Percentiles rank a stretch among this genome's conserved stretches.
Conservation (phyloP, 2,113 vertebrate species). For the Capreolus pygargus region DNA sequence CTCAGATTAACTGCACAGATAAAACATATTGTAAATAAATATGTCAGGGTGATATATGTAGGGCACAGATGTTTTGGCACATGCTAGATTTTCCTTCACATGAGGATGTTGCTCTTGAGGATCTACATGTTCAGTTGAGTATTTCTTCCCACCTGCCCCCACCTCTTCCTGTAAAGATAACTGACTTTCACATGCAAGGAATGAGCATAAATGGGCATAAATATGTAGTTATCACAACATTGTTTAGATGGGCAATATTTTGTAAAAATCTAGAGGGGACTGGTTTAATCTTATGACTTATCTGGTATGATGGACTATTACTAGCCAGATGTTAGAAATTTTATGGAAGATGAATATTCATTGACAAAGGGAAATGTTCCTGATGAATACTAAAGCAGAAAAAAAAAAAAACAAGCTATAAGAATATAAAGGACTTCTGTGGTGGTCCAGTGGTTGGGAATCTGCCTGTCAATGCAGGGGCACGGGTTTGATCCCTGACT, state of each 20-base stretch:
- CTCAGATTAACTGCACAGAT: background rate
- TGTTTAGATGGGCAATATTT: constrained; percentile 28
- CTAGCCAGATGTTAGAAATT: background rate
- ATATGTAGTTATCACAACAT: background rate
- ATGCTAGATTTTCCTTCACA: background rate
- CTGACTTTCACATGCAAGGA: background rate
- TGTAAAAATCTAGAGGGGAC: background rate
- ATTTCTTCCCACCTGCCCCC: background rate
- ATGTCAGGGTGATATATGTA: background rate
- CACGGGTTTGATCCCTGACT: background rate
- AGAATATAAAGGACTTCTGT: background rate
- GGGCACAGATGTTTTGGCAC: background rate
- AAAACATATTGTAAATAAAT: background rate
- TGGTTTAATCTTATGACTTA: background rate
- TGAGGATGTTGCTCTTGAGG: background rate
- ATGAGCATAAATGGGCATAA: background rate
- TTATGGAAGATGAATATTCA: background rate
- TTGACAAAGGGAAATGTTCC: constrained; percentile 17
- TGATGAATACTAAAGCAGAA: background rate
- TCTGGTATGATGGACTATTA: background rate
- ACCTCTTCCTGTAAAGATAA: background rate
- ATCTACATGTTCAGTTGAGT: background rate
- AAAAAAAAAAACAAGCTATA: background rate
- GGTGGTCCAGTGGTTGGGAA: background rate
- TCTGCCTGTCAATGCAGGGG: background rate